Percentiles rank a stretch among this genome's conserved stretches.
Conservation (phyloP, 2,888 invertebrate genomes). For the Melanotus villosus region DNA sequence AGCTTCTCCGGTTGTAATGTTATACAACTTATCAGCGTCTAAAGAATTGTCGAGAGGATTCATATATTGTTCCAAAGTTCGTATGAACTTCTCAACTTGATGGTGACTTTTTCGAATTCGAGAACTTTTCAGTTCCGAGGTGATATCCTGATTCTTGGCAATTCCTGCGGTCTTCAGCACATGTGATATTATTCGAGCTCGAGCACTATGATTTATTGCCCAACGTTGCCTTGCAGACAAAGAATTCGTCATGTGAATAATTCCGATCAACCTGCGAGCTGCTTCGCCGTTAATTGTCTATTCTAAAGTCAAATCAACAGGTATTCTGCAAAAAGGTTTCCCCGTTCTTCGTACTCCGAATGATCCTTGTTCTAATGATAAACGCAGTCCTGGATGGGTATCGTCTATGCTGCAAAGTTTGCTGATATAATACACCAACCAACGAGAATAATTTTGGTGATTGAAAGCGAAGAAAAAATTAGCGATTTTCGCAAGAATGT, state of each 20-base stretch:
- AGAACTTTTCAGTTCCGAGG: not conserved
- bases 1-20: slow-evolving; percentile 39
- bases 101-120: not conserved
- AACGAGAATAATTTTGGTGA: slow-evolving; percentile 53
- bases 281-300: slow-evolving; percentile 57
- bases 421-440: slow-evolving; percentile 41
- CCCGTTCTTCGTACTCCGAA: slow-evolving; percentile 53
- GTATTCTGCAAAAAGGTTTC: slow-evolving; percentile 52
- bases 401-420: slow-evolving; percentile 42
- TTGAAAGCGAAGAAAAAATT: slow-evolving; percentile 46
- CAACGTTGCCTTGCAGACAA: slow-evolving; percentile 55
- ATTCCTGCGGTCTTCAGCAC: not conserved
- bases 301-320: slow-evolving; percentile 52
- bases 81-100: not conserved
- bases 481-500: not conserved
- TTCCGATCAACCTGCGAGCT: slow-evolving; percentile 50
- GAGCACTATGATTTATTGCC: slow-evolving; percentile 50
- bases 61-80: not conserved
- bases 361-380: slow-evolving; percentile 45
- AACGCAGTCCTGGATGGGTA: slow-evolving; percentile 48
- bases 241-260: slow-evolving; percentile 48
- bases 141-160: not conserved
- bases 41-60: not conserved
- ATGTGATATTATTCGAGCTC: slow-evolving; percentile 49
- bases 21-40: slow-evolving; percentile 1